Percentiles rank a stretch among this genome's conserved stretches.
Conservation (phyloP, 2,113 vertebrate genomes). For the Scartelaos histophorus region DNA sequence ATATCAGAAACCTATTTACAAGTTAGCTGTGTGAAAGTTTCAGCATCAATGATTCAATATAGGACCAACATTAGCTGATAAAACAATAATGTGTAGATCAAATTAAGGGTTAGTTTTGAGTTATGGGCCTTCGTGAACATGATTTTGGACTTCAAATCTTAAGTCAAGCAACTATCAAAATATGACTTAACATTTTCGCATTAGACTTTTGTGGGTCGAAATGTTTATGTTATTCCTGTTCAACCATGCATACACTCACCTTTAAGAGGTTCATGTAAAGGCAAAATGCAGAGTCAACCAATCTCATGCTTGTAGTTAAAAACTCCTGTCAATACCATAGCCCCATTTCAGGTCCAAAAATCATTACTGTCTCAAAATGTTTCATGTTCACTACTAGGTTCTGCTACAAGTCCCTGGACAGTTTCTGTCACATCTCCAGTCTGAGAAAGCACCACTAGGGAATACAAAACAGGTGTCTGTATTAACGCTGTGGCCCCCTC, state of each 20-base stretch:
- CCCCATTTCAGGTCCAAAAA: not conserved
- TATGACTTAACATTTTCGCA: not conserved
- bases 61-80: not conserved
- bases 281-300: not conserved
- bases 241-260: not conserved
- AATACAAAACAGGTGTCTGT: constrained; percentile 23
- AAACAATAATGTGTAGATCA: not conserved
- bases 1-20: not conserved
- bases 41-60: not conserved
- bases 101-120: too few relatives aligned
- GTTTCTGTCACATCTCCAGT: not conserved
- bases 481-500: constrained; percentile 12
- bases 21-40: not conserved
- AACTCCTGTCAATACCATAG: not conserved
- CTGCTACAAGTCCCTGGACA: constrained; percentile 3
- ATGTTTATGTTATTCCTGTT: not conserved
- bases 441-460: constrained; percentile 1
- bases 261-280: not conserved
- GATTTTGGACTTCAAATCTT: not conserved
- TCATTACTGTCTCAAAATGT: not conserved
- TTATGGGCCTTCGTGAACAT: too few relatives aligned
- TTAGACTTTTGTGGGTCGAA: not conserved
- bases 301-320: not conserved
- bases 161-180: not conserved
- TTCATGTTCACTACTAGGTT: too few relatives aligned